These are phyloP conservation scores for Myodes glareolus DNA, from an alignment of 2,113 vertebrate species.

Conservation along the genomic window DNA sequence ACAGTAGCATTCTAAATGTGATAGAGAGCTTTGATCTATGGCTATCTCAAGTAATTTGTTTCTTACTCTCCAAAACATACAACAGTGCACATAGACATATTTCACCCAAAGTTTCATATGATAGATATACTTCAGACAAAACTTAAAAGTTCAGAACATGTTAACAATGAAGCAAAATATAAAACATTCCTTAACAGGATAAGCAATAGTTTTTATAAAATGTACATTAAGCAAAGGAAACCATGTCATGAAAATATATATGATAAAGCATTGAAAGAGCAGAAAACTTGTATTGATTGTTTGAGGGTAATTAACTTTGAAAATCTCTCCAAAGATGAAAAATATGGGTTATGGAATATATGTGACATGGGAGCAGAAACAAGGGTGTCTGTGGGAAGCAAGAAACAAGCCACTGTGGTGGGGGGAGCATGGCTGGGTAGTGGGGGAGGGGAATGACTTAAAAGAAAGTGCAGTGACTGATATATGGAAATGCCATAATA, in stretches of 20 bases:
- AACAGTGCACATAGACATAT: not conserved
- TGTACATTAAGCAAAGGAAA: not conserved
- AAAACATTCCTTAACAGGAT: not conserved
- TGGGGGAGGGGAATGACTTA: not conserved
- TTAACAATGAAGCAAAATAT: conserved; percentile 33
- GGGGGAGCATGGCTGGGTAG: not conserved
- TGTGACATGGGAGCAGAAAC: not conserved
- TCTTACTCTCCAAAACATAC: not conserved
- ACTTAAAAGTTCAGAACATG: not conserved
- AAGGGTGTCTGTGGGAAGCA: not conserved
- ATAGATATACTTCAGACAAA: not conserved
- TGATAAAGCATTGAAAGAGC: not conserved
- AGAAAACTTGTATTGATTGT: not conserved
- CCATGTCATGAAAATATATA: not conserved
- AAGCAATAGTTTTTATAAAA: not conserved
- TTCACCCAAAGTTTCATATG: not conserved
- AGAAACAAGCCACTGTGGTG: not conserved
- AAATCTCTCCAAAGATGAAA: not conserved
- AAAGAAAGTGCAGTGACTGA: not conserved
- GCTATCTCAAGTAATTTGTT: not conserved
- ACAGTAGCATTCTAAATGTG: not conserved
- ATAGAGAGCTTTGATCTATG: not conserved
- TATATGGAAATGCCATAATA: not conserved
- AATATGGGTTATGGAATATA: not conserved
- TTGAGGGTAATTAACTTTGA: not conserved